A percentile compares a stretch with the other conserved stretches of the same genome.
These are phyloP conservation scores for Pachyrhynchus sulphureomaculatus DNA, from an alignment of 1,140 invertebrate genomes.

Conservation along the genomic window DNA sequence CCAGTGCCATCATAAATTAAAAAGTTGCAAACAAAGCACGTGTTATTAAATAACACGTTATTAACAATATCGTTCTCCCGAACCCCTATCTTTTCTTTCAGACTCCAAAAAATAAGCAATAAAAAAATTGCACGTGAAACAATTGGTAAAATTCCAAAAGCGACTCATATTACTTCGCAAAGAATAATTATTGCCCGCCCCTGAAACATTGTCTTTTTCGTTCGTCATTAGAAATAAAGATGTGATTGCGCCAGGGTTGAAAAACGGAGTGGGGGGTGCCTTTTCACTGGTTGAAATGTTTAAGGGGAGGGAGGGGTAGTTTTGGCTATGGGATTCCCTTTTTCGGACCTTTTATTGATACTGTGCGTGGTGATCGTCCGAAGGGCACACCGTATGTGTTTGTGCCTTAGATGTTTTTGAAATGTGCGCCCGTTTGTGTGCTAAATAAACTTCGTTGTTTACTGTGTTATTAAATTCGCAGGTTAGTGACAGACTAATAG, in stretches of 20 bases:
- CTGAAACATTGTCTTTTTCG: constrained; percentile 7
- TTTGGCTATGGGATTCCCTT: constrained; percentile 25
- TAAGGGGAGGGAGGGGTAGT: constrained; percentile 16
- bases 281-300: constrained; percentile 14
- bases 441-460: background rate
- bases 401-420: constrained; percentile 13
- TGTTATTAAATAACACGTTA: too few species aligned
- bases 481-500: constrained; percentile 5
- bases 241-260: constrained; percentile 9
- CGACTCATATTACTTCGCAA: background rate
- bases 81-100: too few species aligned
- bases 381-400: constrained; percentile 13
- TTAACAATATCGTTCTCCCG: too few species aligned
- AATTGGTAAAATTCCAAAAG: background rate
- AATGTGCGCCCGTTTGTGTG: constrained; percentile 7
- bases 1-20: too few species aligned
- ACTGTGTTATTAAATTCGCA: background rate
- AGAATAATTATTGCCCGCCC: background rate
- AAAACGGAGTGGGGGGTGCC: constrained; percentile 14
- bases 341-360: constrained; percentile 29
- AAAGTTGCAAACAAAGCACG: too few species aligned
- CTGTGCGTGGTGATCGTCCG: constrained; percentile 21
- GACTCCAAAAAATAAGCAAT: too few species aligned
- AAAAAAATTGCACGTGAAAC: too few species aligned
- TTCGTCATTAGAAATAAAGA: constrained; percentile 26